Conservation (phyloP, 64 coral and sea anemone species). For the Astreopora myriophthalma region DNA sequence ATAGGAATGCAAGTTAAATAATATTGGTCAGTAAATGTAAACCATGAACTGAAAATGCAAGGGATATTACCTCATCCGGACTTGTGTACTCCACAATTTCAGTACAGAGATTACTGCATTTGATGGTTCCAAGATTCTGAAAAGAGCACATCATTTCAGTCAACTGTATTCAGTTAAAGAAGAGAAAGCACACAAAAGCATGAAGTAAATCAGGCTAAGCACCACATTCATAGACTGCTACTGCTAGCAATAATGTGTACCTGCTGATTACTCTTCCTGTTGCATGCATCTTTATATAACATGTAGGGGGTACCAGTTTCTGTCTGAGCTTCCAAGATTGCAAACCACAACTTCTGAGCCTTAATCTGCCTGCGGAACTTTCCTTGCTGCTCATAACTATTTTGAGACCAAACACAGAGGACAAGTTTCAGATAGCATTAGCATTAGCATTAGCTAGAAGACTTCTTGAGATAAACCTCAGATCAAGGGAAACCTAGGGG, state of each 20-base stretch:
- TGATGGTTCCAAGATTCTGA: conserved; percentile 97
- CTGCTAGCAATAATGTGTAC: conserved; percentile 3
- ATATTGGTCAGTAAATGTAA: no score
- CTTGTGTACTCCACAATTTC: conserved; percentile 95
- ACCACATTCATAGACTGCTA: neutral
- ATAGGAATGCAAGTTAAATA: no score
- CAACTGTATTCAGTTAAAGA: neutral
- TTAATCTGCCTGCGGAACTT: conserved; percentile 78
- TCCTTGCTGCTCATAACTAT: conserved; percentile 88
- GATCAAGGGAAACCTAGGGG: no score
- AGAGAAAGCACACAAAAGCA: no score
- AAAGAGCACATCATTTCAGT: neutral
- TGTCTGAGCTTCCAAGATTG: conserved; percentile 90
- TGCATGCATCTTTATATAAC: conserved; percentile 98
- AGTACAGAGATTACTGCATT: conserved; percentile 98
- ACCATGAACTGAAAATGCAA: no score
- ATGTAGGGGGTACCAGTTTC: conserved; percentile 99
- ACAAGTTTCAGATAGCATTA: neutral
- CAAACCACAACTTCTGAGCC: conserved; percentile 98
- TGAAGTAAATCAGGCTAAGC: no score
- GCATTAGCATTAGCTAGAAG: no score
- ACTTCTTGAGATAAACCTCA: no score
- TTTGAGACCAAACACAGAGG: neutral
- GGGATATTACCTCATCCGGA: conserved; percentile 86
- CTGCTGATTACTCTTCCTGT: conserved; percentile 98